phyloP scores from a whole-genome alignment of 2,113 vertebrate species.

The Willisornis vidua region DNA sequence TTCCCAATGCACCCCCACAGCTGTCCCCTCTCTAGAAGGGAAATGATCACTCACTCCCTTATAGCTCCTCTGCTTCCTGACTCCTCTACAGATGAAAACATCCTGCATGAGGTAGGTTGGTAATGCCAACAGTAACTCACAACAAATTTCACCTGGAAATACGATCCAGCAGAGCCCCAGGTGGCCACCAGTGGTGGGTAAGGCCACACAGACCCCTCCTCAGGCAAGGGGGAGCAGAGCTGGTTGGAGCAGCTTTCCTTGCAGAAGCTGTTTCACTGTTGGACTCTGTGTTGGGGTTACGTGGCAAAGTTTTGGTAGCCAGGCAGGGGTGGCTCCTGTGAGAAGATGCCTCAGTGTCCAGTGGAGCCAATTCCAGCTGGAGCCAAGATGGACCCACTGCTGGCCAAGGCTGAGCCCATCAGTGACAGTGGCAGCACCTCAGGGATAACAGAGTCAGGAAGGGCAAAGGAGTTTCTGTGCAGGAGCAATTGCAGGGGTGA shows the following conservation, averaged over 20 bases:
- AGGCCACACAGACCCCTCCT: neutral
- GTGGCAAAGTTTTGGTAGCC: neutral
- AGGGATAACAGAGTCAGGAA: neutral
- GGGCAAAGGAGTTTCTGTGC: fast-evolving
- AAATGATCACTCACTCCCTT: neutral
- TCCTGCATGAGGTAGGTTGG: neutral
- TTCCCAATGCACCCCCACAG: neutral
- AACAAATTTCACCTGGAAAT: neutral
- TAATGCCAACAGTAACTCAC: neutral
- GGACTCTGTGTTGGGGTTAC: neutral
- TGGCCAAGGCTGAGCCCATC: neutral
- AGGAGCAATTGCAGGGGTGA: neutral
- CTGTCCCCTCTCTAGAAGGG: neutral
- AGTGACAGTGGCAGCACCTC: neutral
- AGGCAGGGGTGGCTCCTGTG: neutral
- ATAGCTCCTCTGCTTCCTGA: neutral
- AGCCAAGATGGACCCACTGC: too few species aligned
- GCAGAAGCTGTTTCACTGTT: neutral
- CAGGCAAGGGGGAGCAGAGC: neutral
- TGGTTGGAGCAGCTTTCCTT: neutral
- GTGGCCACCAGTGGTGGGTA: neutral
- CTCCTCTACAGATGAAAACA: neutral
- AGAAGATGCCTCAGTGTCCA: neutral
- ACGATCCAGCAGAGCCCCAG: neutral
- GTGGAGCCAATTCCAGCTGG: neutral